A percentile compares a stretch with the other conserved stretches of the same genome.
phyloP scores from a whole-genome alignment of 2,888 invertebrate species.

The Mythimna pallens region DNA sequence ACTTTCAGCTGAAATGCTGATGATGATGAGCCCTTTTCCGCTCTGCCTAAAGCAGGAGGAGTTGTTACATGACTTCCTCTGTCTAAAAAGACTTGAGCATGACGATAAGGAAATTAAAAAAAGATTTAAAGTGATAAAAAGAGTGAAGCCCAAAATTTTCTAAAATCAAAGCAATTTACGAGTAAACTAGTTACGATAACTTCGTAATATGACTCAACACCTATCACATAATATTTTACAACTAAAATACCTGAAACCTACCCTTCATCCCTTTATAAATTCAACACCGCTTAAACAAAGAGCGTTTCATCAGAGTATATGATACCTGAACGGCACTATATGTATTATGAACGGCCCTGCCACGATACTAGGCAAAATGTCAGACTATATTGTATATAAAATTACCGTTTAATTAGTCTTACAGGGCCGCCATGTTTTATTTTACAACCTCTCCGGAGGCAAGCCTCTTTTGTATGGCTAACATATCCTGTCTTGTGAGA shows the following conservation, averaged over 20 bases:
- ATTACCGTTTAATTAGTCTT: conserved; percentile 73
- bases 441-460: conserved; percentile 61
- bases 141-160: neutral
- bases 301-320: conserved; percentile 39
- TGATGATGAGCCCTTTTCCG: no score
- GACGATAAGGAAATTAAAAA: neutral
- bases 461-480: conserved; percentile 44
- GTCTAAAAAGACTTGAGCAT: no score
- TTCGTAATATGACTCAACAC: neutral
- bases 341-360: conserved; percentile 24
- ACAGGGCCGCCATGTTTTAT: conserved; percentile 59
- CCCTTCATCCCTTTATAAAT: conserved; percentile 24
- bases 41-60: no score
- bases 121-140: neutral
- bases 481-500: conserved; percentile 36
- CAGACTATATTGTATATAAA: conserved; percentile 64
- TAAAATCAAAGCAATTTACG: no score
- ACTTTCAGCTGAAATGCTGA: no score
- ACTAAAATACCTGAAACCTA: neutral
- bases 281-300: conserved; percentile 19
- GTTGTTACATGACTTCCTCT: no score
- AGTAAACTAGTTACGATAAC: neutral
- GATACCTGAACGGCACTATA: conserved; percentile 35
- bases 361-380: conserved; percentile 50
- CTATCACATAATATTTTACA: conserved; percentile 1